phyloP scores from a whole-genome alignment of 2,797 vertebrate genomes.

The Anguilla obscura region DNA sequence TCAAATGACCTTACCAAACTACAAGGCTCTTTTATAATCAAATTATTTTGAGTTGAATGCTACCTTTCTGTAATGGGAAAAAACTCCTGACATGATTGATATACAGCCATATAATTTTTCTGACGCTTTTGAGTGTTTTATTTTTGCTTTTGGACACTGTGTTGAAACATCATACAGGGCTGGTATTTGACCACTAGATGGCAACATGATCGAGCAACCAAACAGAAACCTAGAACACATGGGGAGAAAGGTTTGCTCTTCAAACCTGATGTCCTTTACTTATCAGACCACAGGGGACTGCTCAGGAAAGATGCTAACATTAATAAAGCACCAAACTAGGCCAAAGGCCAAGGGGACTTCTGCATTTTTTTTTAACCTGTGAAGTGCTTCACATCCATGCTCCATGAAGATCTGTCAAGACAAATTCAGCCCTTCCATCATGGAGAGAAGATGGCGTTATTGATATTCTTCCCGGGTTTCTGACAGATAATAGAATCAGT shows the following conservation, averaged over 20 bases:
- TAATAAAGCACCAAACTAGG: not conserved
- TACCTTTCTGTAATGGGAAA: not conserved
- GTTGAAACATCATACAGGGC: not conserved
- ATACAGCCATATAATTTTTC: not conserved
- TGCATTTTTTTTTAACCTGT: not conserved
- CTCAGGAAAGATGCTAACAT: not conserved
- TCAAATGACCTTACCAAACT: not conserved
- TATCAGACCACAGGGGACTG: not conserved
- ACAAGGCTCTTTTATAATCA: not conserved
- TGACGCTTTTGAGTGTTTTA: not conserved
- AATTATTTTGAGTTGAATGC: not conserved
- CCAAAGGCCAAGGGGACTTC: not conserved
- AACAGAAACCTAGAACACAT: not conserved
- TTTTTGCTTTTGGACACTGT: not conserved
- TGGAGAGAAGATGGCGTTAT: not conserved
- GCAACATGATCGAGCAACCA: slow-evolving; percentile 21
- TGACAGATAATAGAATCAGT: not conserved
- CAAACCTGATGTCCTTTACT: not conserved
- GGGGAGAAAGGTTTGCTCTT: not conserved
- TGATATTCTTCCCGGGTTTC: not conserved
- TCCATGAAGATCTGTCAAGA: not conserved
- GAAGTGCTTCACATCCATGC: not conserved
- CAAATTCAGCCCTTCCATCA: not conserved
- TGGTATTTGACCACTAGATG: slow-evolving; percentile 31
- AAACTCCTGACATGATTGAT: not conserved